A percentile compares a stretch with the other conserved stretches of the same genome.
Evolutionary conservation across 2,797 vertebrate species (phyloP).

Genomic region (Aeoliscus strigatus): DNA sequence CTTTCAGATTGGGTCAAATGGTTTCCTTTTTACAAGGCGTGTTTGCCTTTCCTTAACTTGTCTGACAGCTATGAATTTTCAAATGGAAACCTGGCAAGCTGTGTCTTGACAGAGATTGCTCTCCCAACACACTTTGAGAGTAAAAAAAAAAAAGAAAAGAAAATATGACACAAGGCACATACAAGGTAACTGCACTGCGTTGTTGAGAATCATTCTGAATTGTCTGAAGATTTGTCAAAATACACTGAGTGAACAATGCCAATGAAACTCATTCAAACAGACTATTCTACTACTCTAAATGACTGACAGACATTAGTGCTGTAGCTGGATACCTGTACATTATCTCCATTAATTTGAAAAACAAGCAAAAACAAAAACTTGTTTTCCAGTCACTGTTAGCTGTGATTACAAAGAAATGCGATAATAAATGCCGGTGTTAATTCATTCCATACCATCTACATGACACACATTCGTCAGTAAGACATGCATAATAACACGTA

Average conservation of each 20-base stretch:
- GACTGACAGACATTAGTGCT: too few species aligned
- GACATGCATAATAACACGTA: constrained; percentile 33
- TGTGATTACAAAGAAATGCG: too few species aligned
- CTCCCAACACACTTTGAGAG: constrained; percentile 50
- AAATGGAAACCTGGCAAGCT: constrained; percentile 73
- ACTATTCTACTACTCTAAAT: constrained; percentile 37
- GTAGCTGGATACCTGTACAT: too few species aligned
- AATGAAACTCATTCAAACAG: constrained; percentile 41
- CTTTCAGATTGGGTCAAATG: constrained; percentile 58
- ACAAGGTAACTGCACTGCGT: constrained; percentile 14
- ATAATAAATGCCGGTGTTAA: constrained; percentile 7
- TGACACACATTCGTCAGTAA: constrained; percentile 36
- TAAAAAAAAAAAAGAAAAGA: constrained; percentile 33
- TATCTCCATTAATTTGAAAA: too few species aligned
- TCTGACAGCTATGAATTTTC: constrained; percentile 68
- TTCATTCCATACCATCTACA: constrained; percentile 26
- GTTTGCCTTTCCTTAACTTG: constrained; percentile 62
- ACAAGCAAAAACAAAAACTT: too few species aligned
- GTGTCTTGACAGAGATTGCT: constrained; percentile 62
- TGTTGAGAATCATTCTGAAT: constrained; percentile 40
- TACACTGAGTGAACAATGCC: constrained; percentile 28
- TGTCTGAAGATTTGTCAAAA: constrained; percentile 44
- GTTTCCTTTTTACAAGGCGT: constrained; percentile 53
- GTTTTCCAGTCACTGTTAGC: too few species aligned
- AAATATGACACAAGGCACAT: constrained; percentile 32